Evolutionary conservation across 2,888 invertebrate genomes (phyloP), one percentile per base, ranked within the genome.

Genomic region (Folsomia candida): DNA sequence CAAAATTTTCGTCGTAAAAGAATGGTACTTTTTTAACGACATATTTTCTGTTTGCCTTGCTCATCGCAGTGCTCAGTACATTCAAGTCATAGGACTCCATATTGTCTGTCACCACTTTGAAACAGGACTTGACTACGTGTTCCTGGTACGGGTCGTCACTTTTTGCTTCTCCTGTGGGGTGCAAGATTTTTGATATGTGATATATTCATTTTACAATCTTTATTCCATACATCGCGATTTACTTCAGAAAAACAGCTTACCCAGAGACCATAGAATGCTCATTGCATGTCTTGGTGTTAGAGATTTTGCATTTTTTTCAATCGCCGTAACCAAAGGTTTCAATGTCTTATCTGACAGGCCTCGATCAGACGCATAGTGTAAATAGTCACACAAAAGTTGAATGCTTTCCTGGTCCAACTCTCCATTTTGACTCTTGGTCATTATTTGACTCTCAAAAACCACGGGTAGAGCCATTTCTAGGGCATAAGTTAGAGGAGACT

Each of bases 381-480:
- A 81, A 83, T 86, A 86, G 26, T 87, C 87, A 11, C 83, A 82
- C 27, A 90, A 80, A 20, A 86, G 81, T 0, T 82, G 80, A 4
- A 87, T 71, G 78, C 89, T 87, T 26, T 86, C 83, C 0, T n/a
- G 20, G 74, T 89, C 87, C 25, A 89, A 80, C 81, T 90, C 88
- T 4, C 84, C 76, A 0, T 85, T 84, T 20, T 22, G 18, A 18
- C 20, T 22, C 6, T 4, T 4, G 6, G 90, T 78, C 1, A 54
- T 54, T 2, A 74, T 25, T 73, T 89, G 87, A 6, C 87, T 85
- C 83, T 90, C 88, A 80, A 90, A 89, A 0, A 89, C 87, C 28
- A 90, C 81, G 0, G 90, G 90, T 11, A 91, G 79, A 0, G 90
- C 90, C 0, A 89, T 83, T 79, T 85, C 85, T 2, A 91, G 80